Conservation (phyloP, 1,140 invertebrate species). For the Lepidurus apus region DNA sequence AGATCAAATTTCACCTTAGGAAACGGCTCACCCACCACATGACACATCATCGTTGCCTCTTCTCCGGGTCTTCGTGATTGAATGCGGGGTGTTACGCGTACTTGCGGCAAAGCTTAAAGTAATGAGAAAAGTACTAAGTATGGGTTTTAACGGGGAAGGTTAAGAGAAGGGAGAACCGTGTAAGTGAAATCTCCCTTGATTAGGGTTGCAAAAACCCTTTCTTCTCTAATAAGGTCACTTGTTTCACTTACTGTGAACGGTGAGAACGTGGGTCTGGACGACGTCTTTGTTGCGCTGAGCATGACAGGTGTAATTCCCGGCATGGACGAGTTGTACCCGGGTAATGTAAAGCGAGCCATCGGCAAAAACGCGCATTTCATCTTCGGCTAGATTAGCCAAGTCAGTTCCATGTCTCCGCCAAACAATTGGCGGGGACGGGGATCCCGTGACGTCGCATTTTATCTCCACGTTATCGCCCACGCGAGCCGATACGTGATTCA, state of each 20-base stretch:
- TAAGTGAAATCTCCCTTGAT: background rate
- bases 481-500: constrained; percentile 60
- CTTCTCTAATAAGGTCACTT: background rate
- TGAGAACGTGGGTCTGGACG: constrained; percentile 67
- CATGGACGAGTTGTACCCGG: constrained; percentile 65
- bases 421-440: constrained; percentile 62
- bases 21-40: constrained; percentile 63
- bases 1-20: constrained; percentile 49
- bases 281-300: constrained; percentile 67
- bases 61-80: constrained; percentile 61
- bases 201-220: constrained; percentile 9
- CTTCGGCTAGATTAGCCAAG: constrained; percentile 57
- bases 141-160: constrained; percentile 16
- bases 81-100: constrained; percentile 60
- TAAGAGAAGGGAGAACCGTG: constrained; percentile 6
- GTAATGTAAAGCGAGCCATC: constrained; percentile 71
- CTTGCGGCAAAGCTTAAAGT: constrained; percentile 58
- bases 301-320: constrained; percentile 75
- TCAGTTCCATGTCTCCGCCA: constrained; percentile 66
- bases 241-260: constrained; percentile 64
- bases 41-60: constrained; percentile 61
- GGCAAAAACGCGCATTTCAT: constrained; percentile 61
- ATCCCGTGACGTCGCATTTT: constrained; percentile 68
- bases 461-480: constrained; percentile 74
- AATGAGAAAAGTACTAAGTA: constrained; percentile 30